Evolutionary conservation across 2,888 invertebrate genomes (phyloP).

Genomic region (Sicus ferrugineus): DNA sequence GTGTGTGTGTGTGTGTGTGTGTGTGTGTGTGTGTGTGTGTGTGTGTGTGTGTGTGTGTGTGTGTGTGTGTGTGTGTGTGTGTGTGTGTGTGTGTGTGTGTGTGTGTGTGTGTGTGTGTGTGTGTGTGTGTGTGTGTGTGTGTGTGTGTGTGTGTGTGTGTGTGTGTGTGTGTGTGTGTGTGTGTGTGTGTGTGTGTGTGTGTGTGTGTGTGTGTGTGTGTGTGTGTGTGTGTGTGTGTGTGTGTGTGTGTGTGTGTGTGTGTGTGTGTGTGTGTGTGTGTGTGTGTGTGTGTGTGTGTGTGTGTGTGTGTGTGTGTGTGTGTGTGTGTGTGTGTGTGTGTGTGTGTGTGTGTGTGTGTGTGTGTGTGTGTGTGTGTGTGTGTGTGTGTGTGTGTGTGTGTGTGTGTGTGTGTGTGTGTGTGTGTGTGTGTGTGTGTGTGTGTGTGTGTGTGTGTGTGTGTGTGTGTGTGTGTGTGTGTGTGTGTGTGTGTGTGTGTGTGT

Average conservation of each 20-base stretch:
- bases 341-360: slow-evolving; percentile 22
- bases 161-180: neutral
- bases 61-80: neutral
- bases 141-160: neutral
- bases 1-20: neutral
- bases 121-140: slow-evolving; percentile 1
- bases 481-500: slow-evolving; percentile 13
- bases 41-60: slow-evolving; percentile 1
- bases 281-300: slow-evolving; percentile 22
- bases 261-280: slow-evolving; percentile 38
- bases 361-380: slow-evolving; percentile 38
- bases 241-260: slow-evolving; percentile 13
- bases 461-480: slow-evolving; percentile 36
- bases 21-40: neutral
- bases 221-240: slow-evolving; percentile 11
- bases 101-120: neutral
- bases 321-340: slow-evolving; percentile 34
- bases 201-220: neutral
- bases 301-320: slow-evolving; percentile 36
- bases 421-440: slow-evolving; percentile 32
- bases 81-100: slow-evolving; percentile 5
- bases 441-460: slow-evolving; percentile 32
- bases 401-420: slow-evolving; percentile 37
- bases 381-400: slow-evolving; percentile 13
- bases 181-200: neutral